Evolutionary conservation across 2,888 invertebrate species (phyloP).

Genomic region (Herminia tarsipennalis): DNA sequence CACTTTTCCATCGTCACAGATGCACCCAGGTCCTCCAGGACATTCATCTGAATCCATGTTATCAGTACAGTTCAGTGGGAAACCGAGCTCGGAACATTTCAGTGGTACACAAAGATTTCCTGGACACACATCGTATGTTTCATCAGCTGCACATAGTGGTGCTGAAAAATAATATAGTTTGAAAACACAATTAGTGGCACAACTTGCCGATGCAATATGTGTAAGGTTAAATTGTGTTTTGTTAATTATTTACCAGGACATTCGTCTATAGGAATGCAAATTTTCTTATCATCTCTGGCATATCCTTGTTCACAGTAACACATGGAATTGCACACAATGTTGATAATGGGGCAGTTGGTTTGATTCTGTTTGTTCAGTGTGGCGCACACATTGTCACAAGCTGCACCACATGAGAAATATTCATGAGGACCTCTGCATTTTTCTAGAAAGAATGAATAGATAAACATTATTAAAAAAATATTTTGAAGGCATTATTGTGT

Average conservation of each 20-base stretch:
- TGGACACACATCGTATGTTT: constrained; percentile 22
- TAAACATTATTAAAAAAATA: too few species aligned
- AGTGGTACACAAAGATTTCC: constrained; percentile 5
- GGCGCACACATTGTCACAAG: constrained; percentile 54
- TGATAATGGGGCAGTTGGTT: constrained; percentile 48
- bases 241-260: constrained; percentile 36
- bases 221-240: too few species aligned
- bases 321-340: constrained; percentile 47
- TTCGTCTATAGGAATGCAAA: constrained; percentile 47
- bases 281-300: constrained; percentile 46
- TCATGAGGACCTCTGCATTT: constrained; percentile 36
- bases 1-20: constrained; percentile 40
- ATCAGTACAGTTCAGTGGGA: constrained; percentile 9
- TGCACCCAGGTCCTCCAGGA: constrained; percentile 30
- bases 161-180: constrained; percentile 5
- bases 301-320: constrained; percentile 57
- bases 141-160: constrained; percentile 13
- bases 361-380: constrained; percentile 42
- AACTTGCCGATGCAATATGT: too few species aligned
- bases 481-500: too few species aligned
- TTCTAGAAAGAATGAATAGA: constrained; percentile 10
- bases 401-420: constrained; percentile 47
- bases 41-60: background rate
- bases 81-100: constrained; percentile 20
- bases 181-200: too few species aligned